A percentile compares a stretch with the other conserved stretches of the same genome.
These are phyloP conservation scores for Diabrotica virgifera DNA, from an alignment of 1,140 invertebrate species.

Conservation along the genomic window DNA sequence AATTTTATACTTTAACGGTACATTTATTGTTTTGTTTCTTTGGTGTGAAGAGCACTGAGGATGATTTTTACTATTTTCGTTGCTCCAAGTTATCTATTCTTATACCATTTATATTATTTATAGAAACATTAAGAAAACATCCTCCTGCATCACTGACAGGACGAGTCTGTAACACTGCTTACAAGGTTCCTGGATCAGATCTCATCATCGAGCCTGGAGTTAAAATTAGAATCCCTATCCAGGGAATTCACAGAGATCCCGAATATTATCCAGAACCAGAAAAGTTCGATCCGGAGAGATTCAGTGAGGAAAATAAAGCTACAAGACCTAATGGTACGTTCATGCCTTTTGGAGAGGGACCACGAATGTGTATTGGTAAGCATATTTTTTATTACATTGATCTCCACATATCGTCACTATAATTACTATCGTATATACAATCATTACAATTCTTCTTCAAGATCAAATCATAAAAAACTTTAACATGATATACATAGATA, in stretches of 20 bases:
- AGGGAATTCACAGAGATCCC: conserved; percentile 61
- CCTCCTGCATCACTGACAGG: conserved; percentile 30
- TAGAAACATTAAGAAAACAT: conserved; percentile 35
- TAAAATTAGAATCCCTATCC: conserved; percentile 57
- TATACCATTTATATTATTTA: neutral
- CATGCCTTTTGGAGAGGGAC: conserved; percentile 60
- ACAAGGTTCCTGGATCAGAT: conserved; percentile 42
- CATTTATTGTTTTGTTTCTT: too few relatives aligned
- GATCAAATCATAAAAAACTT: too few relatives aligned
- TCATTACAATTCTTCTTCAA: too few relatives aligned
- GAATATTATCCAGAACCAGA: conserved; percentile 58
- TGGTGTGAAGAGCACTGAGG: too few relatives aligned
- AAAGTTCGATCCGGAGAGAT: conserved; percentile 62
- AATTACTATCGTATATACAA: neutral
- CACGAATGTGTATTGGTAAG: conserved; percentile 58
- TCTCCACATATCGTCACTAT: neutral
- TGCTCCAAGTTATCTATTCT: too few relatives aligned
- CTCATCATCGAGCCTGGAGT: conserved; percentile 44
- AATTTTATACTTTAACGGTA: too few relatives aligned
- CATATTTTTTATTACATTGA: neutral
- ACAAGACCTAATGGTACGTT: conserved; percentile 46
- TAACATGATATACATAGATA: too few relatives aligned
- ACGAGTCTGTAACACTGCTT: conserved; percentile 47
- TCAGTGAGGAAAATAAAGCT: conserved; percentile 46
- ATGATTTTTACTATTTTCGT: too few relatives aligned